Conservation (phyloP, 1,140 invertebrate genomes). For the Drosophila nannoptera region DNA sequence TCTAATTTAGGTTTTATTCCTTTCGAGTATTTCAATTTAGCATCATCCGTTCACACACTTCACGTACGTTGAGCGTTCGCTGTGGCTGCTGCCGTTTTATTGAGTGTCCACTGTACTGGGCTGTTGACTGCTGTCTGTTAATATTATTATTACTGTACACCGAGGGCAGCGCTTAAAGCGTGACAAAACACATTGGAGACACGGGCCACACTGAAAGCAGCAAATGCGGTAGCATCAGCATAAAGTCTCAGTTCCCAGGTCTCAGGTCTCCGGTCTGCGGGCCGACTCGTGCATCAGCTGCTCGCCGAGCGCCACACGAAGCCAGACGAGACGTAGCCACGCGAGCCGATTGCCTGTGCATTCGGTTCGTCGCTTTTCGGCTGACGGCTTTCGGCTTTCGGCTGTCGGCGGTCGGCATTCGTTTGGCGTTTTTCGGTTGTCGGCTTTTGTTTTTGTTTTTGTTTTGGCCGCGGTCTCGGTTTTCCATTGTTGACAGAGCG, state of each 20-base stretch:
- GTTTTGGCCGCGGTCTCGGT: constrained; percentile 12
- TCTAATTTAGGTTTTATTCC: constrained; percentile 7
- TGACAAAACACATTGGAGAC: constrained; percentile 77
- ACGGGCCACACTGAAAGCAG: constrained; percentile 75
- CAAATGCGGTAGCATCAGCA: constrained; percentile 71
- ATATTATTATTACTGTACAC: constrained; percentile 31
- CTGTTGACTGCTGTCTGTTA: constrained; percentile 1
- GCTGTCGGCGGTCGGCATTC: constrained; percentile 4
- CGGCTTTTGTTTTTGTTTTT: constrained; percentile 25
- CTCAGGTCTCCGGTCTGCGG: constrained; percentile 42
- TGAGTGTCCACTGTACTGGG: constrained; percentile 23
- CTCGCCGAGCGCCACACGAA: constrained; percentile 44
- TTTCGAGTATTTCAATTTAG: constrained; percentile 28
- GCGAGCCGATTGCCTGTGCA: constrained; percentile 9
- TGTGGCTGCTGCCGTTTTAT: constrained; percentile 27
- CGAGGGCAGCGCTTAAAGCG: constrained; percentile 64
- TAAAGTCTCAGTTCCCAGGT: constrained; percentile 55
- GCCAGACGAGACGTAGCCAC: constrained; percentile 27
- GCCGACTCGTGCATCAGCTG: constrained; percentile 59
- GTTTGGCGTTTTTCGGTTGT: constrained; percentile 16
- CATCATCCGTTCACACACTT: constrained; percentile 45
- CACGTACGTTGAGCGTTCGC: constrained; percentile 55
- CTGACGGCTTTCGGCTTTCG: not conserved
- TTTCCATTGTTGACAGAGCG: constrained; percentile 44
- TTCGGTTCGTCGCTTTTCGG: constrained; percentile 39